phyloP scores from a whole-genome alignment of 53 echinoderm and acorn worm genomes.

The Antedon mediterranea region DNA sequence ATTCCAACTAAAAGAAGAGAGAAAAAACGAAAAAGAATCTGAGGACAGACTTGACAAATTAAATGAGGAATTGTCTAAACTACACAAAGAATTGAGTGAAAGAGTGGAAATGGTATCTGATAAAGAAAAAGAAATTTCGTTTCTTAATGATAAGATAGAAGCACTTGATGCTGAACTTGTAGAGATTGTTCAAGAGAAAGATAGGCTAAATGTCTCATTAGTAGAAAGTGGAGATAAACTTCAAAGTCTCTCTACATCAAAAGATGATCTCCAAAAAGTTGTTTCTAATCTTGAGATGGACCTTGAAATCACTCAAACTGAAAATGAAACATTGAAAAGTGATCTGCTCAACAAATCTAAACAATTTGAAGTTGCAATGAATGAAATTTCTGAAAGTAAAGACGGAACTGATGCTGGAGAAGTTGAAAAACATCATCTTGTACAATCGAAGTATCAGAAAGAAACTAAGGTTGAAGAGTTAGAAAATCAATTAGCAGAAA shows the following conservation, averaged over 20 bases:
- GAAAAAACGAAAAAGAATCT: too few relatives aligned
- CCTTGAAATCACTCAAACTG: neutral
- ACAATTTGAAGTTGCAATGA: neutral
- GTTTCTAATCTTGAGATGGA: neutral
- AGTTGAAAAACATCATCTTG: conserved; percentile 23
- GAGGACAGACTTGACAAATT: neutral
- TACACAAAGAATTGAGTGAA: neutral
- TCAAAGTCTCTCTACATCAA: conserved; percentile 6
- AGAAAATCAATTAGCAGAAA: conserved; percentile 35
- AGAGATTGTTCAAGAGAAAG: conserved; percentile 23
- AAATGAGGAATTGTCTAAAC: neutral
- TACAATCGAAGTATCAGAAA: conserved; percentile 24
- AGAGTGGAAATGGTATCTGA: neutral
- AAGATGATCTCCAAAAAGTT: neutral
- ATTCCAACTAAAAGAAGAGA: neutral
- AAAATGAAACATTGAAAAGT: neutral
- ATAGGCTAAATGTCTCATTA: conserved; percentile 28
- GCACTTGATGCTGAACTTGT: conserved; percentile 12
- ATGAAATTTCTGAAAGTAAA: conserved; percentile 17
- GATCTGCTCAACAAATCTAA: neutral
- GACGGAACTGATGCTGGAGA: conserved; percentile 14
- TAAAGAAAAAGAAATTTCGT: neutral
- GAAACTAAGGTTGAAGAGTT: conserved; percentile 31
- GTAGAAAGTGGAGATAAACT: conserved; percentile 28
- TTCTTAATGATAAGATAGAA: conserved; percentile 9